Evolutionary conservation across 2,888 invertebrate genomes (phyloP), one percentile per base, ranked within the genome.

Genomic region (Venustoraphidia nigricollis): DNA sequence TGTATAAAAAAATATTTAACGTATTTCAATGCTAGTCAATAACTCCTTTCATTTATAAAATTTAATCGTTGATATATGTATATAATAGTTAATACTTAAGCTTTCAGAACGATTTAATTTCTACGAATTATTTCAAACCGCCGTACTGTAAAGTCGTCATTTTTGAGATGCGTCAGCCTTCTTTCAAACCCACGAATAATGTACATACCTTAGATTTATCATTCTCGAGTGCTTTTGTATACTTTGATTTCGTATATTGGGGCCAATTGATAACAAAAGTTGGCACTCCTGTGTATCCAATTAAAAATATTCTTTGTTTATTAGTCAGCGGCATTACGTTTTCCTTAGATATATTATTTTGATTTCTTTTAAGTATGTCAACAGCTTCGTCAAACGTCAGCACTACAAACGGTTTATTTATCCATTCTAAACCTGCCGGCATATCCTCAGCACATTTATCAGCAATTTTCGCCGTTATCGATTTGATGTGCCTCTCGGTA

Each of bases 261-360:
- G 97, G 97, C 85, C 91, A 98, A 61, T 91, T 79, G 0, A 85
- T 76, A 3, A 99, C 70, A 70, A 98, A 97, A 10, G 92, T 76
- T 0, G 97, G 96, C 17, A 75, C 70, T 42, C 75, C 76, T 27
- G 27, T 27, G 56, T 86, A 69, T 9, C 81, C 67, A 0, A 92
- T 86, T 43, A 97, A 66, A 59, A 79, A 81, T n/a, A 88, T 66
- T 66, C 97, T 96, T 58, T 95, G 91, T 57, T 94, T 92, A 62
- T 91, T 91, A 41, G 79, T 76, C 9, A 96, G 73, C 9, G 83
- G 83, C 45, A 76, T 72, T 14, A 76, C 59, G 6, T 63, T 57
- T 1, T 65, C 65, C 52, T 68, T 67, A 34, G 78, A 70, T 47
- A 65, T 62, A 17, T 4, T 17, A 41, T 73, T 61, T 3, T 67